Evolutionary conservation across 1,140 invertebrate genomes (phyloP).

Genomic region (Dendrolimus kikuchii): DNA sequence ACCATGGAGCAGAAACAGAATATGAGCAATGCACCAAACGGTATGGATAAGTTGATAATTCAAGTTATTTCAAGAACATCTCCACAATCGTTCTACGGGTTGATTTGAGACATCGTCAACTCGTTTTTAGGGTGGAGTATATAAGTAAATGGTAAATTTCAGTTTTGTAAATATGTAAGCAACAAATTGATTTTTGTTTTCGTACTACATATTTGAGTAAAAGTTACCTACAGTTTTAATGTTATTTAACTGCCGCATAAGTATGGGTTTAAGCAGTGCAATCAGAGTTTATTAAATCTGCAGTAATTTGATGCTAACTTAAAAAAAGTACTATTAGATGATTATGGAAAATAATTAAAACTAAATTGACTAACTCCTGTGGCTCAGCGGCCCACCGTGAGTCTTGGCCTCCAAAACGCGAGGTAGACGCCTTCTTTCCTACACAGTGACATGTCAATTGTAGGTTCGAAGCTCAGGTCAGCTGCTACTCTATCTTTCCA

Average conservation of each 20-base stretch:
- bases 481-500: too few species aligned
- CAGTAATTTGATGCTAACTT: too few species aligned
- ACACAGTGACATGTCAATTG: too few species aligned
- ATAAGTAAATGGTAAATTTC: slow-evolving; percentile 22
- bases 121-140: slow-evolving; percentile 65
- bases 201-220: slow-evolving; percentile 6
- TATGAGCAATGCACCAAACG: slow-evolving; percentile 27
- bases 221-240: slow-evolving; percentile 17
- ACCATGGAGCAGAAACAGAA: slow-evolving; percentile 48
- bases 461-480: too few species aligned
- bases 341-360: too few species aligned
- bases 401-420: too few species aligned
- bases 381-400: too few species aligned
- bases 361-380: too few species aligned
- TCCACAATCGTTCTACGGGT: slow-evolving; percentile 64
- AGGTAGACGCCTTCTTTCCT: too few species aligned
- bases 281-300: too few species aligned
- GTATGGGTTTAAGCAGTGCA: too few species aligned
- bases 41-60: slow-evolving; percentile 14
- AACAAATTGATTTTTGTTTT: slow-evolving; percentile 9
- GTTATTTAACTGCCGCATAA: background rate
- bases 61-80: slow-evolving; percentile 6
- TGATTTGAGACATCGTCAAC: slow-evolving; percentile 47
- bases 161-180: slow-evolving; percentile 34
- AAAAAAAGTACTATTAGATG: too few species aligned